Evolutionary conservation across 2,888 invertebrate genomes (phyloP).

Genomic region (Platypus cylindrus): DNA sequence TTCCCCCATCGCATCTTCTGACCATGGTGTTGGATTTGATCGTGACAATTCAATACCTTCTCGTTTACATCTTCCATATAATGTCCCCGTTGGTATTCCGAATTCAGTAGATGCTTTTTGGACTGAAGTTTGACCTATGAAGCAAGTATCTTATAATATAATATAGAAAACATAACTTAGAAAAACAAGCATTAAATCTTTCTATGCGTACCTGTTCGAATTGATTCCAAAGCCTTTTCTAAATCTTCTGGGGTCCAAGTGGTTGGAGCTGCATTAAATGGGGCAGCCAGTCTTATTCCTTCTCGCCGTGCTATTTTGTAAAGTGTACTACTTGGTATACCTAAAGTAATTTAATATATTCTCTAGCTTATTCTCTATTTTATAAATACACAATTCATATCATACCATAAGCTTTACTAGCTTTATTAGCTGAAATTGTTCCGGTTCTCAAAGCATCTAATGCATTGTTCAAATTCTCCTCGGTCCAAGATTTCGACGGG

Average conservation of each 20-base stretch:
- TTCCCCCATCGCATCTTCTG: constrained; percentile 86
- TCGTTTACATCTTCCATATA: constrained; percentile 78
- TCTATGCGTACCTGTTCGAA: constrained; percentile 45
- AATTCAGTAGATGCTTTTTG: constrained; percentile 77
- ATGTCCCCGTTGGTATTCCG: constrained; percentile 79
- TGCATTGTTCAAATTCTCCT: constrained; percentile 69
- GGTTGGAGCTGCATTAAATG: constrained; percentile 83
- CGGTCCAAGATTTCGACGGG: constrained; percentile 77
- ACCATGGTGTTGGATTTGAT: constrained; percentile 86
- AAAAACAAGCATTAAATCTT: background rate
- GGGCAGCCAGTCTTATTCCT: constrained; percentile 77
- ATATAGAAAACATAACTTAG: background rate
- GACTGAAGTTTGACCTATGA: constrained; percentile 55
- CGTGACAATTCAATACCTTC: constrained; percentile 82
- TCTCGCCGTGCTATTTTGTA: constrained; percentile 86
- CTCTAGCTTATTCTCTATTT: constrained; percentile 2
- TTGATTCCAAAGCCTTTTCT: constrained; percentile 68
- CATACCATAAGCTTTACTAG: constrained; percentile 74
- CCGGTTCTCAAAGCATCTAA: constrained; percentile 72
- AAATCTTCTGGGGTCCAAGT: constrained; percentile 78
- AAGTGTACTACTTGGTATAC: constrained; percentile 81
- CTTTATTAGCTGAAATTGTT: constrained; percentile 80
- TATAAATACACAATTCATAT: constrained; percentile 1
- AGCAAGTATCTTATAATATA: background rate
- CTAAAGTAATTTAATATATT: constrained; percentile 31